Percentiles rank a stretch among this genome's conserved stretches.
Conservation (phyloP, 2,888 invertebrate genomes). For the Brenthis ino region DNA sequence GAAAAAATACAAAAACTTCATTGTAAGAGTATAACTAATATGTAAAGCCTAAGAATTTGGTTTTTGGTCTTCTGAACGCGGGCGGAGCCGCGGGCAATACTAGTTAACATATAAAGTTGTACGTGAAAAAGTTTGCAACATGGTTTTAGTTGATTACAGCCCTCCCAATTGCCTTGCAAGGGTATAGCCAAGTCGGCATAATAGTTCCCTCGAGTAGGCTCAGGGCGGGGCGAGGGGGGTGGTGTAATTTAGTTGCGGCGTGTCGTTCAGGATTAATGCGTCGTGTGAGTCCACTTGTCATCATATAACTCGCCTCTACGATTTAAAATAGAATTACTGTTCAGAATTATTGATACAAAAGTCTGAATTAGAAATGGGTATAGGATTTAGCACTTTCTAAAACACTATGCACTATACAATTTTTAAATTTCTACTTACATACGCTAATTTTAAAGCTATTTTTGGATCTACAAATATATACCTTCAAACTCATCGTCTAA, state of each 20-base stretch:
- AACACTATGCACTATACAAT: no score
- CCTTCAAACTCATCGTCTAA: no score
- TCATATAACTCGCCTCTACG: constrained; percentile 27
- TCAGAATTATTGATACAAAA: neutral
- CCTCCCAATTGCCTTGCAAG: constrained; percentile 36
- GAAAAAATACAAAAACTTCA: no score
- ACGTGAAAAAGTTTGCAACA: constrained; percentile 6
- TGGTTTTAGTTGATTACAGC: constrained; percentile 34
- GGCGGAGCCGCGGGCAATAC: no score
- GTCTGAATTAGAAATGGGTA: neutral
- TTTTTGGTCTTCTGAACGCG: no score
- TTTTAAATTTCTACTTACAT: no score
- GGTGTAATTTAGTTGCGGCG: constrained; percentile 56
- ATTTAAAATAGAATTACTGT: constrained; percentile 9
- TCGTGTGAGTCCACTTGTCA: constrained; percentile 44
- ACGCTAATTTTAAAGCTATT: no score
- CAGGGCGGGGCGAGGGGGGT: constrained; percentile 37
- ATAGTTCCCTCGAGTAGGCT: constrained; percentile 46
- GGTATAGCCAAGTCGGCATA: constrained; percentile 46
- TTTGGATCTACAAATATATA: no score
- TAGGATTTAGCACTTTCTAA: no score
- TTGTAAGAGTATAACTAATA: no score
- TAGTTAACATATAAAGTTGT: neutral
- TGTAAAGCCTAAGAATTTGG: no score
- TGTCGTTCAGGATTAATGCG: constrained; percentile 49